Conservation (phyloP, 2,888 invertebrate species). For the Gortyna flavago region DNA sequence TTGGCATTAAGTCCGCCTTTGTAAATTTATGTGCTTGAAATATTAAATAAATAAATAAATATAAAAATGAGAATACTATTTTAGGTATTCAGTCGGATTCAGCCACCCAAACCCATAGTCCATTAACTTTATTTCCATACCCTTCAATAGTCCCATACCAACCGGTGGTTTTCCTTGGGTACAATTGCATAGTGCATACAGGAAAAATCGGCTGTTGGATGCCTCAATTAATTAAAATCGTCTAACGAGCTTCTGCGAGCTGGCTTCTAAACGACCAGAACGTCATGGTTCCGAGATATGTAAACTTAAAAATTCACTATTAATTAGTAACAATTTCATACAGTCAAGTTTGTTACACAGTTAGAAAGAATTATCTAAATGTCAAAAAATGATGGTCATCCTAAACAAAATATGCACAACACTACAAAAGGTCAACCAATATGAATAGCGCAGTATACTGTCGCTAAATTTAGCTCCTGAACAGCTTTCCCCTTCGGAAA, state of each 20-base stretch:
- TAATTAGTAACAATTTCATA: not conserved
- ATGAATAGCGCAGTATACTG: conserved; percentile 22
- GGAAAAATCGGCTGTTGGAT: not conserved
- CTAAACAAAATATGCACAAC: conserved; percentile 18
- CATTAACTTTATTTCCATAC: no score
- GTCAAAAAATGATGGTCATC: conserved; percentile 14
- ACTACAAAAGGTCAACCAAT: conserved; percentile 45
- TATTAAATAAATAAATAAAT: no score
- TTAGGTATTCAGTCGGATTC: no score
- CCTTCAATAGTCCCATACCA: not conserved
- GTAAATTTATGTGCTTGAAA: no score
- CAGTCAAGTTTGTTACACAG: not conserved
- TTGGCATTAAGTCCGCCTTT: no score
- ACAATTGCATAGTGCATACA: not conserved
- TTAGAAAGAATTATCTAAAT: not conserved
- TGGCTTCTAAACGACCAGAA: not conserved
- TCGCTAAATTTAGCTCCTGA: conserved; percentile 19
- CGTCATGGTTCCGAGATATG: not conserved
- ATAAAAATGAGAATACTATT: no score
- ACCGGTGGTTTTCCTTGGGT: not conserved
- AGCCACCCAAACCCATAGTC: no score
- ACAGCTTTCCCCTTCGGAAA: not conserved
- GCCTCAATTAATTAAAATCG: no score
- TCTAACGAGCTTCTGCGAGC: not conserved
- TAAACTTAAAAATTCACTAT: no score